phyloP scores from a whole-genome alignment of 2,797 vertebrate genomes.

The Gymnopithys bicolor region DNA sequence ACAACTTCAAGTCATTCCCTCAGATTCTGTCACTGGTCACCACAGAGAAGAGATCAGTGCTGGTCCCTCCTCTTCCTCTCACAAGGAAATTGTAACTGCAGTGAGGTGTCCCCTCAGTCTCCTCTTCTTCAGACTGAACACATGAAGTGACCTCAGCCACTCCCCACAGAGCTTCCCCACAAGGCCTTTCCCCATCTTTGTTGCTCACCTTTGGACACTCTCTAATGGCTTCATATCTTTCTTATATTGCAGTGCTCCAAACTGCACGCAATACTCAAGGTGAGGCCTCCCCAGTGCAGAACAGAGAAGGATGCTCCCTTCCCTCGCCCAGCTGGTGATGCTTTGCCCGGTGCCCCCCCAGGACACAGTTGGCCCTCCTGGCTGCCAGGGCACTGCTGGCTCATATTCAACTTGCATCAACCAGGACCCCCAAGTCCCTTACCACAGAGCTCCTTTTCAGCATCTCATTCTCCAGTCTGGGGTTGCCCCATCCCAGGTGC shows the following conservation, averaged over 20 bases:
- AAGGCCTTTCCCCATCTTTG: neutral
- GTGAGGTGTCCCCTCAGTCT: neutral
- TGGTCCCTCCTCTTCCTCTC: neutral
- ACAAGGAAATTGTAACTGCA: neutral
- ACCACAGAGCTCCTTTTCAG: neutral
- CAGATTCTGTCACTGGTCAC: neutral
- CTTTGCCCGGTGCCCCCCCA: neutral
- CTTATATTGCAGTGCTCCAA: neutral
- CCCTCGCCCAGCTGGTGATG: rapidly evolving
- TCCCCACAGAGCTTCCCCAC: neutral
- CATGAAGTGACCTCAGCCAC: neutral
- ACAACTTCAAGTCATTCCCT: neutral
- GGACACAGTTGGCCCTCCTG: neutral
- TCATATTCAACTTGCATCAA: no score
- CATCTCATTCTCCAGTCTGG: neutral
- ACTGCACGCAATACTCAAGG: neutral
- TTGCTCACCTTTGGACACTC: neutral
- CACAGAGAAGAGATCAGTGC: neutral
- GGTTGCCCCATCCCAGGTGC: neutral
- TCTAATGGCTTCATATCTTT: neutral
- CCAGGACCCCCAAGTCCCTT: neutral
- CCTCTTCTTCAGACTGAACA: neutral
- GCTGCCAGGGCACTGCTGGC: neutral
- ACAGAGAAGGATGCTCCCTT: neutral
- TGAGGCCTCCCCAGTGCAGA: neutral